phyloP scores from a whole-genome alignment of 1,140 invertebrate species.

The Lasioglossum baleicum region DNA sequence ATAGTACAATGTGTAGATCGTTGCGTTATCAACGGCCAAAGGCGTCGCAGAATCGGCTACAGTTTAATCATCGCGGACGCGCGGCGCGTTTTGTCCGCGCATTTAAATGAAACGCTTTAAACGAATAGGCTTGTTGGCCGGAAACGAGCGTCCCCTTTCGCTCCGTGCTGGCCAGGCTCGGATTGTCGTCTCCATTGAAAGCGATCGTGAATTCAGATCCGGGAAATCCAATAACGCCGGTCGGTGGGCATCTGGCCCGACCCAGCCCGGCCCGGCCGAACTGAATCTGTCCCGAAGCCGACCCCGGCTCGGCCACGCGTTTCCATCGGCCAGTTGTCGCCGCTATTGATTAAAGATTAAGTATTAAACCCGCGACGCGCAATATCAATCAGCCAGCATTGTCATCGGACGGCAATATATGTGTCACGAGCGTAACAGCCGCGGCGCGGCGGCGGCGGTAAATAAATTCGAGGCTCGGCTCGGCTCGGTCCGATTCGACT shows the following conservation, averaged over 20 bases:
- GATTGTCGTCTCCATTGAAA: constrained; percentile 41
- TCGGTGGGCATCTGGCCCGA: too few species aligned
- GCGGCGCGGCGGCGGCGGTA: constrained; percentile 14
- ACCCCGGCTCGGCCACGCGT: not conserved
- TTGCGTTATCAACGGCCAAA: not conserved
- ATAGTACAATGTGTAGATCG: too few species aligned
- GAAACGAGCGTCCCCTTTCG: not conserved
- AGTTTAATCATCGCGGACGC: not conserved
- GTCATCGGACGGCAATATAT: constrained; percentile 40
- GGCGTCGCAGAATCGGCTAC: not conserved
- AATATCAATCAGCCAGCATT: constrained; percentile 46
- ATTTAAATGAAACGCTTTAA: constrained; percentile 31
- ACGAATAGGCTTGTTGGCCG: constrained; percentile 31
- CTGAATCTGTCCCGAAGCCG: too few species aligned
- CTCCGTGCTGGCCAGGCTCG: too few species aligned
- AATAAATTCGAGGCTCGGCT: constrained; percentile 41
- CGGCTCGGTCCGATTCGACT: not conserved
- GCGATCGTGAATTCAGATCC: constrained; percentile 35
- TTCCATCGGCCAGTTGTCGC: constrained; percentile 19
- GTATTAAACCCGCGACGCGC: constrained; percentile 45
- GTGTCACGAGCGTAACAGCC: constrained; percentile 39
- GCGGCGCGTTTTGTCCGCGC: not conserved
- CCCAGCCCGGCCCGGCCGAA: too few species aligned
- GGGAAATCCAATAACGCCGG: constrained; percentile 36
- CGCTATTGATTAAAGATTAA: constrained; percentile 51